Base-by-base conservation (phyloP, 1,140 invertebrate species). In the Papilio helenus region DNA sequence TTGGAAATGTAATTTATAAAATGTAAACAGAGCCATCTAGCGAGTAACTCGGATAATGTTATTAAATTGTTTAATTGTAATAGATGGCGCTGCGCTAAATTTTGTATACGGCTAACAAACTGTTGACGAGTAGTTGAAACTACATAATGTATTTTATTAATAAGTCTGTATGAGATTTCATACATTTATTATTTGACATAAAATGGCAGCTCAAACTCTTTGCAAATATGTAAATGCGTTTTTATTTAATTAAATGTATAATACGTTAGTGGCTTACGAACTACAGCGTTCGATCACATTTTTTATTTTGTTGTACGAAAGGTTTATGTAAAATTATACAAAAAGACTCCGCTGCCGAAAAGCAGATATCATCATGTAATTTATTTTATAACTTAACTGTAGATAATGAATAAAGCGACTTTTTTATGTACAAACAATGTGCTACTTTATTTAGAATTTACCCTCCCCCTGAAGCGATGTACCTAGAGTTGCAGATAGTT, bases 341-440 rank as follows among this genome's bases (percentile, higher is more conserved):
- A 55, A 58, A 84, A 87, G 87, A 87, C 87, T 88, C 87, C 86
- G 86, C 90, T 85, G 87, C 88, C 88, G 84, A 79, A 79, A 83
- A 82, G 84, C 72, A 83, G 82, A 90, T 89, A 89, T 85, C 85
- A 90, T 89, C 88, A 89, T 93, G 92, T 94, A 94, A 94, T 93
- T 93, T 94, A 94, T 93, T 94, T 94, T 94, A 93, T 93, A 93
- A 92, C 89, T 83, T 93, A 93, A 92, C 87, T 94, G 93, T 94
- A 94, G 93, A 93, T 94, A 91, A 88, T 84, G 89, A 94, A 93
- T 93, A 93, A 93, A 94, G 82, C 88, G 89, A 93, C 87, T 93
- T 94, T 92, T 94, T 93, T 94, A 94, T 93, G 91, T 93, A 94
- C 83, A 87, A 83, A 81, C 23, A 29, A 29, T 44, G 26, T 16